phyloP scores from a whole-genome alignment of 2,888 invertebrate species.

The Pyrrhosoma nymphula region DNA sequence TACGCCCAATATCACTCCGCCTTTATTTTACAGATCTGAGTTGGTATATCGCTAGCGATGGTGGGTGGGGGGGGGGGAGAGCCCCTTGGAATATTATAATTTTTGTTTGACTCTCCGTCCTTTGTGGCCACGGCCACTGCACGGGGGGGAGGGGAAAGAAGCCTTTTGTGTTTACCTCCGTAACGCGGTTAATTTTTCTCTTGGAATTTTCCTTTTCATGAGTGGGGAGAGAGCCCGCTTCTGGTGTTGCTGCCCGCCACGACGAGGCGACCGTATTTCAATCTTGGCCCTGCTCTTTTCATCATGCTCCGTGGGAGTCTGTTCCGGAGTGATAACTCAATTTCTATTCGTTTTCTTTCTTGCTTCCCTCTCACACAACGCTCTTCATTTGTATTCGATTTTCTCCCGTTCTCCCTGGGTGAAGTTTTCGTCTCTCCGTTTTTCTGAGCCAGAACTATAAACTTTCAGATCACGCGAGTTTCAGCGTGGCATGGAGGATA shows the following conservation, averaged over 20 bases:
- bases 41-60: background rate
- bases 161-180: background rate
- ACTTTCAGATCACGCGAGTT: too few relatives aligned
- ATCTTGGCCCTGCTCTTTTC: background rate
- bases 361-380: background rate
- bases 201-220: background rate
- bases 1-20: background rate
- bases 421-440: background rate
- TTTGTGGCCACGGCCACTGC: background rate
- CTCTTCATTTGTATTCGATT: background rate
- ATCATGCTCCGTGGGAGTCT: background rate
- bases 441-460: background rate
- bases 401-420: background rate
- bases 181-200: slow-evolving; percentile 22
- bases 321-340: background rate
- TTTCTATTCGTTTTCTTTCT: background rate
- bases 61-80: background rate
- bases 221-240: background rate
- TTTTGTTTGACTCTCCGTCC: background rate
- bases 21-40: background rate
- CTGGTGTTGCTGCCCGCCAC: background rate
- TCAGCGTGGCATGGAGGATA: too few relatives aligned
- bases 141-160: background rate
- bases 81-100: background rate
- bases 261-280: background rate